These are phyloP conservation scores for Nomada ruficornis DNA, from an alignment of 2,888 invertebrate genomes.

Conservation along the genomic window DNA sequence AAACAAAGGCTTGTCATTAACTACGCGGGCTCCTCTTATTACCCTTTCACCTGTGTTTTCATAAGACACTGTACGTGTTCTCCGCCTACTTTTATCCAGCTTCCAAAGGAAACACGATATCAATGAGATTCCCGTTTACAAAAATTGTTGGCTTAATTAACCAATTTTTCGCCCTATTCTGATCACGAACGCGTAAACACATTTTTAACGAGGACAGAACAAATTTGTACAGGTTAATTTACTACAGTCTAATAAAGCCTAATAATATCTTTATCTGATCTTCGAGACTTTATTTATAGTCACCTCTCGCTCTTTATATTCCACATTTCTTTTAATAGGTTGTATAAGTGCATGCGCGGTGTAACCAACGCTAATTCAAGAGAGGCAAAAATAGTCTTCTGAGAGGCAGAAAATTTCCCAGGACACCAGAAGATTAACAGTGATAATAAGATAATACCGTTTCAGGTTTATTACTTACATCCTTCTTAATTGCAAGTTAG, in stretches of 20 bases:
- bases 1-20: constrained; percentile 21
- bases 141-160: neutral
- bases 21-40: constrained; percentile 10
- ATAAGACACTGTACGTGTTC: neutral
- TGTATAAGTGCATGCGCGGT: too few species aligned
- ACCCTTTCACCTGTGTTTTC: constrained; percentile 3
- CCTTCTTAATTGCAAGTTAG: constrained; percentile 65
- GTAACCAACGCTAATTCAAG: too few species aligned
- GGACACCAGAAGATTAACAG: constrained; percentile 13
- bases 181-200: too few species aligned
- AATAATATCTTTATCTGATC: too few species aligned
- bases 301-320: too few species aligned
- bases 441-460: constrained; percentile 48
- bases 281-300: too few species aligned
- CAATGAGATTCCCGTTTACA: neutral
- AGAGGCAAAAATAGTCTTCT: too few species aligned
- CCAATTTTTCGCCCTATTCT: neutral
- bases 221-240: too few species aligned
- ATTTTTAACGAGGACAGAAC: too few species aligned
- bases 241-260: too few species aligned
- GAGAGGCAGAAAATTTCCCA: neutral
- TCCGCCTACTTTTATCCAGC: neutral
- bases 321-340: too few species aligned
- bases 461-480: constrained; percentile 61
- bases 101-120: neutral